Conservation (phyloP, 2,888 invertebrate genomes). For the Pandemis heparana region DNA sequence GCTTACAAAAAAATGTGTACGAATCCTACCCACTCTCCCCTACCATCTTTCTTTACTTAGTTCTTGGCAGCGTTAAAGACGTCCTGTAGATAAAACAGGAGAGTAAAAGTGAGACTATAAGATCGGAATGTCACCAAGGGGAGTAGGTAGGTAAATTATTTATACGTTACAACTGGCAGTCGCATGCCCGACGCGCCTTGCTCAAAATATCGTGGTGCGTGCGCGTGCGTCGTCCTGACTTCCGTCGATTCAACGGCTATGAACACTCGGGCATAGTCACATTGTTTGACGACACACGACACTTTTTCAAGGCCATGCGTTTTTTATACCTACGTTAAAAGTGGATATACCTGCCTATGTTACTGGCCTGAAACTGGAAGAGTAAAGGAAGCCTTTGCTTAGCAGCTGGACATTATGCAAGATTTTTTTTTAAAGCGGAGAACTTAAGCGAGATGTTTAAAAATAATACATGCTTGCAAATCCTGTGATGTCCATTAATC, state of each 20-base stretch:
- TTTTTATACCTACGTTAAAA: not conserved
- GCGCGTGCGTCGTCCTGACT: conserved; percentile 67
- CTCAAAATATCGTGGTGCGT: conserved; percentile 73
- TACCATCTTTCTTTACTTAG: not conserved
- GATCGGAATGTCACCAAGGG: conserved; percentile 37
- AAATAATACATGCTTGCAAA: too few relatives aligned
- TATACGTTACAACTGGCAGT: conserved; percentile 60
- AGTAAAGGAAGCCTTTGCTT: not conserved
- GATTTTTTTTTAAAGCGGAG: too few relatives aligned
- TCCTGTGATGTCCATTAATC: too few relatives aligned
- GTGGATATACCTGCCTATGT: too few relatives aligned
- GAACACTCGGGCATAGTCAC: conserved; percentile 53
- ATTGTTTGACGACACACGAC: conserved; percentile 45
- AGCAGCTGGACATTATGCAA: not conserved
- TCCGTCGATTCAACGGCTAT: conserved; percentile 74
- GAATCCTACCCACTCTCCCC: too few relatives aligned
- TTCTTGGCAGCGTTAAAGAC: conserved; percentile 2
- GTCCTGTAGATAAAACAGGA: conserved; percentile 17
- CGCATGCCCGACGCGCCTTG: conserved; percentile 69
- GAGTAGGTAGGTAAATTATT: conserved; percentile 50
- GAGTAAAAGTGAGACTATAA: conserved; percentile 29
- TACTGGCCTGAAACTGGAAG: not conserved
- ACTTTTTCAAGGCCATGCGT: conserved; percentile 23
- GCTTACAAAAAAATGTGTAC: too few relatives aligned
- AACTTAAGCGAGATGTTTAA: too few relatives aligned